A percentile compares a stretch with the other conserved stretches of the same genome.
Evolutionary conservation across 2,113 vertebrate species (phyloP).

Genomic region (Sinocyclocheilus rhinocerous): DNA sequence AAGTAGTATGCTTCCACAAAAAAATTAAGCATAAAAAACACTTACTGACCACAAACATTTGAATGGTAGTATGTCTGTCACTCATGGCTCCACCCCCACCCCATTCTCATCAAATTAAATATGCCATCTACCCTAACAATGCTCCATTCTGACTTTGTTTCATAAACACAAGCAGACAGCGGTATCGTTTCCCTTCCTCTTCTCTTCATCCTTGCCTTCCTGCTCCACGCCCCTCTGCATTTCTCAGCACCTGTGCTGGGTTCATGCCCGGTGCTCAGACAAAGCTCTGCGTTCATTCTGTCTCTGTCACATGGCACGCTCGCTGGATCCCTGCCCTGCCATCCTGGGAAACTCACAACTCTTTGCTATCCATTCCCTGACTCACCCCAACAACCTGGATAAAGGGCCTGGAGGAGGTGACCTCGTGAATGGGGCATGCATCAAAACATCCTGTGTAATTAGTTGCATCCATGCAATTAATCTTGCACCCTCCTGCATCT

Average conservation of each 20-base stretch:
- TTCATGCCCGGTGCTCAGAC: slow-evolving; percentile 69
- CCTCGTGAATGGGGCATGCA: neutral
- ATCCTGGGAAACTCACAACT: slow-evolving; percentile 74
- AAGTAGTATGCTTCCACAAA: too few species aligned
- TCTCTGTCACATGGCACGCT: slow-evolving; percentile 65
- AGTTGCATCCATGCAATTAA: slow-evolving; percentile 4
- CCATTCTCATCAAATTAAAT: neutral
- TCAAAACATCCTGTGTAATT: slow-evolving; percentile 14
- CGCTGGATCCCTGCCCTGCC: slow-evolving; percentile 71
- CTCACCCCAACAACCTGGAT: slow-evolving; percentile 39
- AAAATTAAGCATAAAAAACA: neutral
- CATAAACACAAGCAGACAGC: slow-evolving; percentile 42
- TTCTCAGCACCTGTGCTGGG: slow-evolving; percentile 76
- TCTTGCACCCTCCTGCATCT: neutral
- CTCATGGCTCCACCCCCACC: too few species aligned
- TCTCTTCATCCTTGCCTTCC: slow-evolving; percentile 44
- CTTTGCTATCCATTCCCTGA: slow-evolving; percentile 65
- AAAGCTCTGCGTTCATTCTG: slow-evolving; percentile 67
- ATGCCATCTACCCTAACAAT: neutral
- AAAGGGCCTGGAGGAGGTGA: neutral
- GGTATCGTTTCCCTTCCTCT: slow-evolving; percentile 48
- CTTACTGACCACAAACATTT: neutral
- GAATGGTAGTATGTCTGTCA: neutral
- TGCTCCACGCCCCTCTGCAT: slow-evolving; percentile 54
- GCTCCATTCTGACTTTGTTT: slow-evolving; percentile 21